Evolutionary conservation across 1,140 invertebrate species (phyloP), one percentile per base, ranked within the genome.

Genomic region (Neodiprion fabricii): DNA sequence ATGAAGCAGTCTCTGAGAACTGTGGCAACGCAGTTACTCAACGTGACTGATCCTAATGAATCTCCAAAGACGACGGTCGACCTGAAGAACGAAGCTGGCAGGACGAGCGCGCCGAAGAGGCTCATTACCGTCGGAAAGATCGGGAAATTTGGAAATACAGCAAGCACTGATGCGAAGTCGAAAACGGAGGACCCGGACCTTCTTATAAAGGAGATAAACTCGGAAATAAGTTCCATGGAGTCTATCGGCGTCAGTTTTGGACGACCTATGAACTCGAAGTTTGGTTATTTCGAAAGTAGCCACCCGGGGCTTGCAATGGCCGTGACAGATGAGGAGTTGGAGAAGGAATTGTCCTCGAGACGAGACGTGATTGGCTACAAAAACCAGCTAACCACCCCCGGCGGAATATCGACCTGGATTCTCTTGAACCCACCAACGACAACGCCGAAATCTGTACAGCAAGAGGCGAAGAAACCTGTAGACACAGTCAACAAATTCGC

Each of bases 331-430:
- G 87, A 89, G 70, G 87, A 88, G 48, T 80, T 89, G 0, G 87
- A 87, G 48, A 80, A 76, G 65, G 86, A 89, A 76, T 74, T 87
- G 28, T 79, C 80, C 14, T 74, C 84, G 1, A 82, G 81, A 0
- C 81, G 82, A 40, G 17, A 78, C 8, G 79, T 82, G 9, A 78
- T 78, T 0, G 77, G 76, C 0, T 78, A 90, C 3, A 88, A 90
- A 74, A 83, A 83, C 81, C 88, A 91, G 3, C 90, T 91, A 11
- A 93, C 92, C 0, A 89, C 91, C 1, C 90, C 91, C 61, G 91
- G 91, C 79, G 92, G 92, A 8, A 89, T 95, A 73, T 94, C 93
- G 2, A 95, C 93, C 4, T 95, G 94, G 94, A 92, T 94, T 77
- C 85, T 94, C n/a, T 81, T 95, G 28, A 94, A 92, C 82, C 89